Percentiles rank a stretch among this genome's conserved stretches.
These are phyloP conservation scores for Conus ventricosus DNA, from an alignment of 1,140 invertebrate genomes.

Conservation along the genomic window DNA sequence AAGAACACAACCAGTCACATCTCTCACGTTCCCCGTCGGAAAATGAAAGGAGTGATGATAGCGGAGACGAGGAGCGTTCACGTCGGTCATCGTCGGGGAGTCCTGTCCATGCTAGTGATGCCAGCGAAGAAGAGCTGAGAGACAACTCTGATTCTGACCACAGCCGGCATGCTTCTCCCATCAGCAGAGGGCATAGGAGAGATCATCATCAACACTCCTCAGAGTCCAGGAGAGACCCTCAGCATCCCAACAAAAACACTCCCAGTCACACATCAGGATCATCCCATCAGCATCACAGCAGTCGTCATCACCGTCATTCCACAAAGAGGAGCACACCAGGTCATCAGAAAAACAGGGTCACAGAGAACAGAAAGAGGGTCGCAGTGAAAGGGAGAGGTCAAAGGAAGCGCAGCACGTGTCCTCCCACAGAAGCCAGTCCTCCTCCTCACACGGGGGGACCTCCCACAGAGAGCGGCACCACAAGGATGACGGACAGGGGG, in stretches of 20 bases:
- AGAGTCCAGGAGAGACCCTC: background rate
- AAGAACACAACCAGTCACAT: background rate
- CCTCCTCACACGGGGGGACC: background rate
- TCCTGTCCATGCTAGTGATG: background rate
- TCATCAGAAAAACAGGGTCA: background rate
- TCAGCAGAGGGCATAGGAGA: background rate
- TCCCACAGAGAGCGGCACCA: too few species aligned
- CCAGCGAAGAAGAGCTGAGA: background rate
- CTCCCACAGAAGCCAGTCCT: background rate
- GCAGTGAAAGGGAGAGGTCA: background rate
- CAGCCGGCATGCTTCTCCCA: background rate
- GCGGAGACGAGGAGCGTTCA: background rate
- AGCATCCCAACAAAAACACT: background rate
- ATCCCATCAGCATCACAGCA: background rate
- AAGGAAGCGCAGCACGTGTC: background rate
- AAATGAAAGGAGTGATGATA: background rate
- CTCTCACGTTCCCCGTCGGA: background rate
- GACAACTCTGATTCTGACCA: background rate
- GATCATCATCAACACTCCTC: background rate
- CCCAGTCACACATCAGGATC: background rate
- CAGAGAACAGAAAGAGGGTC: background rate
- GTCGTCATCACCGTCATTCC: background rate
- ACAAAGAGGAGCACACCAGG: background rate
- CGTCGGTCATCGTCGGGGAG: background rate
- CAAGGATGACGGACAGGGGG: too few species aligned